These are phyloP conservation scores for Ommatoiulus sabulosus DNA, from an alignment of 2,888 invertebrate species.

Conservation along the genomic window DNA sequence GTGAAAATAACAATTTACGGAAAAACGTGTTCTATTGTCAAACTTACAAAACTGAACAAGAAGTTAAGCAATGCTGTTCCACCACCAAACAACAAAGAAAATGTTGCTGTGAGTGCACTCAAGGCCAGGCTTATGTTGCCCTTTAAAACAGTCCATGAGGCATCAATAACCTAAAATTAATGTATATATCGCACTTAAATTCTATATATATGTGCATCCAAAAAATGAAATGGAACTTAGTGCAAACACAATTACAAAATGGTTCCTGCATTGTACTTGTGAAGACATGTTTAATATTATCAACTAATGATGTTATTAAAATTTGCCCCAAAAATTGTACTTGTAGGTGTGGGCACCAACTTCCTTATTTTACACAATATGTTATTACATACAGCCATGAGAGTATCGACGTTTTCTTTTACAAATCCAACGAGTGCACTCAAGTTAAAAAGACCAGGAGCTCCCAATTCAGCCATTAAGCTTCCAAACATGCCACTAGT, in stretches of 20 bases:
- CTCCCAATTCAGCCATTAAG: conserved; percentile 65
- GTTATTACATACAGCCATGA: conserved; percentile 76
- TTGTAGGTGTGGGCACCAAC: not conserved
- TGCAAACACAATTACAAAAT: not conserved
- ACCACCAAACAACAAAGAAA: conserved; percentile 88
- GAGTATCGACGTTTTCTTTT: conserved; percentile 89
- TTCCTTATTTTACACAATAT: not conserved
- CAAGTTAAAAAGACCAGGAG: conserved; percentile 76
- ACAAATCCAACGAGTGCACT: conserved; percentile 83
- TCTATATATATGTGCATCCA: not conserved
- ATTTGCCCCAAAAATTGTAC: no score
- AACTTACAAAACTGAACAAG: conserved; percentile 81
- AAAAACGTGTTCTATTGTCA: not conserved
- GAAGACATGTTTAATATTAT: no score
- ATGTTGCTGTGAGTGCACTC: conserved; percentile 85
- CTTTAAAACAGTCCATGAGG: conserved; percentile 88
- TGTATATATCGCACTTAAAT: conserved; percentile 28
- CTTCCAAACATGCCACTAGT: conserved; percentile 62
- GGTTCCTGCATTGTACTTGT: not conserved
- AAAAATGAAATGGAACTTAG: not conserved
- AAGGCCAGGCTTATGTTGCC: conserved; percentile 90
- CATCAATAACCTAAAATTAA: conserved; percentile 77
- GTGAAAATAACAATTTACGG: not conserved
- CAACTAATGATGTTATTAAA: no score
- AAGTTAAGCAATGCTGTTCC: conserved; percentile 91